A percentile compares a stretch with the other conserved stretches of the same genome.
phyloP scores from a whole-genome alignment of 1,140 invertebrate genomes.

The Pseudobourletiella spinata region DNA sequence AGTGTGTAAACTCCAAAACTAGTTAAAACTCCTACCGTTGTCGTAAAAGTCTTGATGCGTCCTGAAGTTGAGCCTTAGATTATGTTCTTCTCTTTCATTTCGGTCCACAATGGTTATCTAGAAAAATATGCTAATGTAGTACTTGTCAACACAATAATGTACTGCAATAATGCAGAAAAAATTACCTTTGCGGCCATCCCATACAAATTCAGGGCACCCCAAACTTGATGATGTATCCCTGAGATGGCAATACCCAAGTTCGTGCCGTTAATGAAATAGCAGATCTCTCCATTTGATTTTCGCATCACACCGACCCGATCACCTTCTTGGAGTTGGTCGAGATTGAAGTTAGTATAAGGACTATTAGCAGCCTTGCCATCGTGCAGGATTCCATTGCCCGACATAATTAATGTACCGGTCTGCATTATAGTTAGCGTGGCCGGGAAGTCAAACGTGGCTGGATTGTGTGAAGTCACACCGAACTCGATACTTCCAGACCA shows the following conservation, averaged over 20 bases:
- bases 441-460: constrained; percentile 77
- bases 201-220: constrained; percentile 90
- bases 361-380: constrained; percentile 86
- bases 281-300: constrained; percentile 68
- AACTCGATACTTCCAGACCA: constrained; percentile 92
- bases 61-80: constrained; percentile 44
- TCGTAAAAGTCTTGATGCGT: constrained; percentile 19
- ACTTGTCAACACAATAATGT: no score
- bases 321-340: constrained; percentile 72
- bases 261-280: constrained; percentile 87
- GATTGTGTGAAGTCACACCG: constrained; percentile 88
- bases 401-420: constrained; percentile 94
- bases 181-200: constrained; percentile 87
- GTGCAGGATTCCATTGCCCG: constrained; percentile 77
- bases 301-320: constrained; percentile 81
- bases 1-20: no score
- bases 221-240: constrained; percentile 64
- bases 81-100: constrained; percentile 67
- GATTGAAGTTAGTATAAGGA: constrained; percentile 88
- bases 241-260: constrained; percentile 84
- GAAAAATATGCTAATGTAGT: constrained; percentile 14
- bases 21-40: constrained; percentile 3
- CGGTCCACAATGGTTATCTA: constrained; percentile 69
- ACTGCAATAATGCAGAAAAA: constrained; percentile 1
- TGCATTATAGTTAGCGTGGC: constrained; percentile 96